Evolutionary conservation across 2,797 vertebrate species (phyloP).

Genomic region (Myotis findleyi): DNA sequence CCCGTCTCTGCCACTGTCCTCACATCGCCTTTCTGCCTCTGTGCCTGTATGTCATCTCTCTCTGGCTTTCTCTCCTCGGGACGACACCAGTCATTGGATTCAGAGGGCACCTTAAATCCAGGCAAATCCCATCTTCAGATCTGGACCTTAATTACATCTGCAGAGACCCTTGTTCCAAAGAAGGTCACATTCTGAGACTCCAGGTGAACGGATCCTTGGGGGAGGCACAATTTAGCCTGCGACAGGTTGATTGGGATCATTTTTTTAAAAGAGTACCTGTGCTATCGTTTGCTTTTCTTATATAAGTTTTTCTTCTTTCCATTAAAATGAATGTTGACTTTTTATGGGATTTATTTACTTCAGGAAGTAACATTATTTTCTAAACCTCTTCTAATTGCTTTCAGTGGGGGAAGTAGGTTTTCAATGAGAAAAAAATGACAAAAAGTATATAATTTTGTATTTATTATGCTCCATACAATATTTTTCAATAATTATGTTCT

Average conservation of each 20-base stretch:
- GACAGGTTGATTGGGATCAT: background rate
- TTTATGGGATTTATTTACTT: conserved; percentile 17
- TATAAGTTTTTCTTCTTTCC: background rate
- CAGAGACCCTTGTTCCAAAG: background rate
- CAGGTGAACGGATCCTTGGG: background rate
- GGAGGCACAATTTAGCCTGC: background rate
- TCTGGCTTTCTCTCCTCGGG: background rate
- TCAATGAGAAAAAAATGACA: background rate
- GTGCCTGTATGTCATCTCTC: background rate
- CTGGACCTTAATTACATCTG: background rate
- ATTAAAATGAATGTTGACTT: background rate
- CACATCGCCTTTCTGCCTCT: background rate
- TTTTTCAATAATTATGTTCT: background rate
- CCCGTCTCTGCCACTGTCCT: background rate
- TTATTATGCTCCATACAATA: background rate
- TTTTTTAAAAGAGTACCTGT: background rate
- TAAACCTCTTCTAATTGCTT: background rate
- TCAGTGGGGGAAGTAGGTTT: background rate
- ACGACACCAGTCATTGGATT: background rate
- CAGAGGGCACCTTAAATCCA: background rate
- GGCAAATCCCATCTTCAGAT: background rate
- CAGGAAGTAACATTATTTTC: background rate
- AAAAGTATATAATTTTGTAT: background rate
- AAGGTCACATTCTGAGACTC: background rate
- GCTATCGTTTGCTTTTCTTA: background rate